Base-by-base conservation (phyloP, 2,113 vertebrate species). In the Notechis scutatus region DNA sequence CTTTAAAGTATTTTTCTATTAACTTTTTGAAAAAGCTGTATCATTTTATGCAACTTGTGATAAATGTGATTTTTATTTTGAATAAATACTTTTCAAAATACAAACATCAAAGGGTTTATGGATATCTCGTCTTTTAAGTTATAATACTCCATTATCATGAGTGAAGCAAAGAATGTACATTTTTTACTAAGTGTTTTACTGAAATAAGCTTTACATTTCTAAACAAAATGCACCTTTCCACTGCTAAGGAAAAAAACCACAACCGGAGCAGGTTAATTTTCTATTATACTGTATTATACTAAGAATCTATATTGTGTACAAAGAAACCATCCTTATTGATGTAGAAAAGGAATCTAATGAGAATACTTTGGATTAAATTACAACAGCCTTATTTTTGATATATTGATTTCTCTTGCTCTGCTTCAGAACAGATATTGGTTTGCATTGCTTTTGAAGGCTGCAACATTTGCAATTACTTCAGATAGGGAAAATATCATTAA, bases 11-110 rank as follows among this genome's bases (percentile, higher is more conserved):
- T 98, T 98, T 98, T 97, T 98, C 98, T 95, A 94, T 95, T 93
- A 94, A 94, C 95, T 97, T 98, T 98, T 98, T 97, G 95, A 97
- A 98, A 97, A 97, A 97, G 96, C 96, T 97, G 96, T 97, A 96
- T 96, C 97, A 97, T 97, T 98, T 98, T 98, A 97, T 97, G 97
- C 97, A 96, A 97, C 96, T 98, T 98, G 97, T 97, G 96, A 97
- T 98, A 98, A 98, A 98, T 96, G 96, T 98, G 96, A 95, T 95
- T 96, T 97, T 97, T 98, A 98, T 98, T 98, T 98, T 98, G 95
- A 98, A 96, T 97, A 97, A 97, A 90, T 95, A 87, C n/a, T 95
- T 92, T 95, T 95, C n/a, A 94, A 92, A 93, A 50, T 88, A 69
- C 52, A 34, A n/a, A 21, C 2, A 91, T 94, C 59, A 87, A 87